A percentile compares a stretch with the other conserved stretches of the same genome.
phyloP scores from a whole-genome alignment of 2,888 invertebrate species.

The Pachymerium ferrugineum region DNA sequence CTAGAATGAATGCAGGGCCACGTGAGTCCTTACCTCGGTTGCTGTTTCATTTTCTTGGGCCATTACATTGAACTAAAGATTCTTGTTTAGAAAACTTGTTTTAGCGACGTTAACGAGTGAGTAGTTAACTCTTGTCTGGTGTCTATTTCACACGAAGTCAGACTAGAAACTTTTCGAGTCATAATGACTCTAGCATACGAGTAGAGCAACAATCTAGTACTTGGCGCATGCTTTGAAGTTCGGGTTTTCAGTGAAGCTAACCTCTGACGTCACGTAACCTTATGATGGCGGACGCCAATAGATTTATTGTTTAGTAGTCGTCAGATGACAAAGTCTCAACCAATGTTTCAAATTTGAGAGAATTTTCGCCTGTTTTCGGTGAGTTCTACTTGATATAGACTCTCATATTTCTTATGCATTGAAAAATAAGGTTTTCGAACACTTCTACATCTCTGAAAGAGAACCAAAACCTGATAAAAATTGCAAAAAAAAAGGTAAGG shows the following conservation, averaged over 20 bases:
- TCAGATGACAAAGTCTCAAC: background rate
- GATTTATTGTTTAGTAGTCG: background rate
- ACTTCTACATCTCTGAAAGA: background rate
- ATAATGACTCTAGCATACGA: no score
- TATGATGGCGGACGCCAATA: background rate
- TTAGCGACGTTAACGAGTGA: no score
- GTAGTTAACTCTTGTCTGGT: no score
- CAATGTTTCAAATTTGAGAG: background rate
- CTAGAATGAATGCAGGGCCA: no score
- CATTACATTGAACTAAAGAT: no score
- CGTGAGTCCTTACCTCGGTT: no score
- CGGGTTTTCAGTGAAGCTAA: background rate
- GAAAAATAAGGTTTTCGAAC: background rate
- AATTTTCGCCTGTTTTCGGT: background rate
- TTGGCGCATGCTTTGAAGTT: background rate
- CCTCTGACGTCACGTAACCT: background rate
- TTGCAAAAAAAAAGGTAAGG: background rate
- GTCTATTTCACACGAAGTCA: no score
- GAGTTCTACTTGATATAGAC: background rate
- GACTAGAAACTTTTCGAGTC: no score
- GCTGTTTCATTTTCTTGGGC: no score
- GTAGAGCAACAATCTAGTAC: no score
- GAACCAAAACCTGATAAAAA: background rate
- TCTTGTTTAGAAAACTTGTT: no score
- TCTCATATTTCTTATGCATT: background rate